Percentiles rank a stretch among this genome's conserved stretches.
Evolutionary conservation across 2,888 invertebrate genomes (phyloP).

Genomic region (Coelinius sp.): DNA sequence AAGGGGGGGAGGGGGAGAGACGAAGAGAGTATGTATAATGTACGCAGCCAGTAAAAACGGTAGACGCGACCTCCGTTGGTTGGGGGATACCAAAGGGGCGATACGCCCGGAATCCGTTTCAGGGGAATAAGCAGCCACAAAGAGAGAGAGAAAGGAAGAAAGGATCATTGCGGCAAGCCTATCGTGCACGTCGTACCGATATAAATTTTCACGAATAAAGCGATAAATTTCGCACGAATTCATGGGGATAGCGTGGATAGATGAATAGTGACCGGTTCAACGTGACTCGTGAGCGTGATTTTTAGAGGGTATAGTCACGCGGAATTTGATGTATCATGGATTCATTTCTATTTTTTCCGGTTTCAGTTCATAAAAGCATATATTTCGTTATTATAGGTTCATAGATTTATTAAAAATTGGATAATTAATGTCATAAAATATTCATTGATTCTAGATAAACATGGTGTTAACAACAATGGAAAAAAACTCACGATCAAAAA

Average conservation of each 20-base stretch:
- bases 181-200: conserved; percentile 41
- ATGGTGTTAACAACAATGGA: conserved; percentile 18
- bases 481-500: not conserved
- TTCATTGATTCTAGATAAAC: not conserved
- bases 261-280: conserved; percentile 47
- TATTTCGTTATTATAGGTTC: not conserved
- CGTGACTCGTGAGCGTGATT: conserved; percentile 46
- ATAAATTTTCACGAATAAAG: conserved; percentile 50
- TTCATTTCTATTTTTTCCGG: not conserved
- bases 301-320: too few relatives aligned
- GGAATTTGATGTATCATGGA: not conserved
- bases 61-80: conserved; percentile 32
- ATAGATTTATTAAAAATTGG: not conserved
- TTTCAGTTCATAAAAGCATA: not conserved
- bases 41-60: conserved; percentile 31
- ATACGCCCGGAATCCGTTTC: conserved; percentile 54
- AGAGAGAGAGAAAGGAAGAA: conserved; percentile 46
- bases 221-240: conserved; percentile 49
- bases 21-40: conserved; percentile 23
- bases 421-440: not conserved
- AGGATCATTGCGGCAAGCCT: conserved; percentile 20
- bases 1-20: not conserved
- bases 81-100: conserved; percentile 42
- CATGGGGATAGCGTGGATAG: conserved; percentile 47
- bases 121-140: conserved; percentile 22